Evolutionary conservation across 2,113 vertebrate genomes (phyloP).

Genomic region (Patagioenas fasciata): DNA sequence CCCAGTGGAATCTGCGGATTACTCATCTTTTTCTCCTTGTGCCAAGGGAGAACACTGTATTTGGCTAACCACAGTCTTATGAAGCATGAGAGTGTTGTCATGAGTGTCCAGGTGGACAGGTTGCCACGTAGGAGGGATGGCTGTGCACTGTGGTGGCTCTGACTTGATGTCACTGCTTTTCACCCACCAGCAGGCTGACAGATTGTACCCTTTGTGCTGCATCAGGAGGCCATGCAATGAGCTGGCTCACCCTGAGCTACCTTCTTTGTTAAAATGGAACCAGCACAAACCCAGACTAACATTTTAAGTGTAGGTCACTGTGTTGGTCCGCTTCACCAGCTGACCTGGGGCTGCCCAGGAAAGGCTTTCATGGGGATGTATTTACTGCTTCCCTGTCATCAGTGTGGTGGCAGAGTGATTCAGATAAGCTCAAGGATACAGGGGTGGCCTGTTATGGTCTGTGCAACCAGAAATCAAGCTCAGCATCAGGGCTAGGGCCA

Average conservation of each 20-base stretch:
- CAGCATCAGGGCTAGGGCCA: neutral
- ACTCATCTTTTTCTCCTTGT: neutral
- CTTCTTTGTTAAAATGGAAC: neutral
- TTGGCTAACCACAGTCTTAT: neutral
- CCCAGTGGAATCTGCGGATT: neutral
- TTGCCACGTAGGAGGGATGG: rapidly evolving
- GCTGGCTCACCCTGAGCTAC: neutral
- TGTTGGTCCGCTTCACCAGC: neutral
- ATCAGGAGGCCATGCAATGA: rapidly evolving
- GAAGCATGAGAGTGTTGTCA: neutral
- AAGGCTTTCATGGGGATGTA: neutral
- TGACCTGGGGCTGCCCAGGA: neutral
- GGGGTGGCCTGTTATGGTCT: neutral
- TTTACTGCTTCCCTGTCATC: neutral
- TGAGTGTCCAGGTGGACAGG: neutral
- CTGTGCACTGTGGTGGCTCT: neutral
- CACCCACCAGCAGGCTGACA: no score
- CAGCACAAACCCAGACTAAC: neutral
- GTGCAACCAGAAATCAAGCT: neutral
- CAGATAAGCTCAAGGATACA: neutral
- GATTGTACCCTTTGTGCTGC: rapidly evolving
- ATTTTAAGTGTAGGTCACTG: neutral
- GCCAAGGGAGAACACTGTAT: neutral
- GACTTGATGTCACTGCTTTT: neutral
- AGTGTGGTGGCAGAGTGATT: rapidly evolving